phyloP scores from a whole-genome alignment of 2,888 invertebrate genomes.

The Apodemia hepburni region DNA sequence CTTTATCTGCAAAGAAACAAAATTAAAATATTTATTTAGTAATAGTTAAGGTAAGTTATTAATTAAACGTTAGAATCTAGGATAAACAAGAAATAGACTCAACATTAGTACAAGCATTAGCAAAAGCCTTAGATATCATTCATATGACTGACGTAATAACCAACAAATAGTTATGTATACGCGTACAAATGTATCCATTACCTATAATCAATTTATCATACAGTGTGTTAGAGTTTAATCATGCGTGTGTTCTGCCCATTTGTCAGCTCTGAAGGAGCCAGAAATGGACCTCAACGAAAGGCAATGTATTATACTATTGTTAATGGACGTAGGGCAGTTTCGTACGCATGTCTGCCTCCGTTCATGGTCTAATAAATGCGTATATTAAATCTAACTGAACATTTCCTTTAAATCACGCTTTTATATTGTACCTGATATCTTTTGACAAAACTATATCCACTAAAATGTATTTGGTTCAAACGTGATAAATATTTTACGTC shows the following conservation, averaged over 20 bases:
- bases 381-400: constrained; percentile 10
- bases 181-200: constrained; percentile 2
- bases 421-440: background rate
- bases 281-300: constrained; percentile 43
- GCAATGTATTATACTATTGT: constrained; percentile 39
- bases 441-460: background rate
- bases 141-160: background rate
- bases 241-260: constrained; percentile 41
- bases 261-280: constrained; percentile 40
- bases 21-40: no score
- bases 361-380: constrained; percentile 20
- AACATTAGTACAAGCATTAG: background rate
- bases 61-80: background rate
- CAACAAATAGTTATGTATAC: background rate
- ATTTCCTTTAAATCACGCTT: constrained; percentile 7
- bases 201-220: constrained; percentile 21
- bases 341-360: constrained; percentile 30
- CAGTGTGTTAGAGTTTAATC: constrained; percentile 34
- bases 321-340: constrained; percentile 37
- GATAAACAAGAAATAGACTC: background rate
- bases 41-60: background rate
- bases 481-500: background rate
- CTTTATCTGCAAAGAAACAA: no score
- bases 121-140: background rate
- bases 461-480: background rate